These are phyloP conservation scores for Bergia sp. DNA, from an alignment of 92 coral and sea anemone species.

Conservation along the genomic window DNA sequence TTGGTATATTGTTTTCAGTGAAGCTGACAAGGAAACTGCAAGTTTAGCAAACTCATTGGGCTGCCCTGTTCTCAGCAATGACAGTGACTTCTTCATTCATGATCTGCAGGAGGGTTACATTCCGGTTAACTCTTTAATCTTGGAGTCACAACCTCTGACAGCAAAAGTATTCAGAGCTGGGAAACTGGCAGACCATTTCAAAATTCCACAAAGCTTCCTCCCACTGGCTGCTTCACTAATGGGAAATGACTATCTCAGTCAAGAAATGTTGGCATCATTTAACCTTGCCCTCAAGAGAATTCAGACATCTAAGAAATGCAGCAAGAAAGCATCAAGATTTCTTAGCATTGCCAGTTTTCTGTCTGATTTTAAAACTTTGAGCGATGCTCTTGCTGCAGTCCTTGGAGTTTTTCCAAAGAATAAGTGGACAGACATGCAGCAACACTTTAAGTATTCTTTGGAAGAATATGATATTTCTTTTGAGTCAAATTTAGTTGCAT, in stretches of 20 bases:
- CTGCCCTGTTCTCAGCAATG: slow-evolving; percentile 84
- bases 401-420: slow-evolving; percentile 38
- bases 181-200: slow-evolving; percentile 65
- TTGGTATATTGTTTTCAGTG: slow-evolving; percentile 51
- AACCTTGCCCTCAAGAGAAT: slow-evolving; percentile 48
- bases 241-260: slow-evolving; percentile 85
- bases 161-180: slow-evolving; percentile 61
- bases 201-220: slow-evolving; percentile 55
- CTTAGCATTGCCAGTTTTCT: slow-evolving; percentile 65
- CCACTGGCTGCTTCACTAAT: slow-evolving; percentile 88
- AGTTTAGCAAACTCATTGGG: slow-evolving; percentile 71
- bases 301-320: slow-evolving; percentile 35
- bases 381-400: slow-evolving; percentile 56
- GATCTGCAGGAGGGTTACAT: slow-evolving; percentile 79
- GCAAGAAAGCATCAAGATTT: slow-evolving; percentile 48
- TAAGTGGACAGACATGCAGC: slow-evolving; percentile 20
- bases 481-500: slow-evolving; percentile 52
- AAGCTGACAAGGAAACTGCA: slow-evolving; percentile 90
- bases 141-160: slow-evolving; percentile 47
- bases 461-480: slow-evolving; percentile 62
- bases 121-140: slow-evolving; percentile 66
- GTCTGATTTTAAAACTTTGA: slow-evolving; percentile 41
- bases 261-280: slow-evolving; percentile 59
- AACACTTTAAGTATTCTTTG: slow-evolving; percentile 64
- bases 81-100: slow-evolving; percentile 94